Evolutionary conservation across 2,888 invertebrate species (phyloP).

Genomic region (Alentia gelatinosa): DNA sequence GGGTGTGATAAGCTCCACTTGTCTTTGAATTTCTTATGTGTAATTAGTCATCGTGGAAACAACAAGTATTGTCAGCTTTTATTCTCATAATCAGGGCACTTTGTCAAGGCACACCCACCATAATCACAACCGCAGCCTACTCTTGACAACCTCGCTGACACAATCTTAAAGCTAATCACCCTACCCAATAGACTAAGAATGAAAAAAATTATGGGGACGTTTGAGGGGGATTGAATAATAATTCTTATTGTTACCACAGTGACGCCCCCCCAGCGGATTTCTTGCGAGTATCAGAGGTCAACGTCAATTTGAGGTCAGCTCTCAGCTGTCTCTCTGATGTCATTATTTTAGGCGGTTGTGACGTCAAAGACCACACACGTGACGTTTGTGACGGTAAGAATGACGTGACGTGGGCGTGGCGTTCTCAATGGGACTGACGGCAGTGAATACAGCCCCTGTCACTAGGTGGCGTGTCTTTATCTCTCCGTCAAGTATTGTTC

Average conservation of each 20-base stretch:
- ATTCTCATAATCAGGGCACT: neutral
- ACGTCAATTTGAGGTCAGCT: neutral
- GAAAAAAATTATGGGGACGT: neutral
- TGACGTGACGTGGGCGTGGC: slow-evolving; percentile 6
- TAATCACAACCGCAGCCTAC: neutral
- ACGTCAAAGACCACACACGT: slow-evolving; percentile 29
- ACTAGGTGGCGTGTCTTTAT: slow-evolving; percentile 1
- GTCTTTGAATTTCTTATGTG: neutral
- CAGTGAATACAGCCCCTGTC: neutral
- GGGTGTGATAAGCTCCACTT: no score
- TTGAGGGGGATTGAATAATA: neutral
- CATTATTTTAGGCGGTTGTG: neutral
- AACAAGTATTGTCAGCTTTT: neutral
- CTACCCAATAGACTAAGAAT: neutral
- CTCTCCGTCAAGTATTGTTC: neutral
- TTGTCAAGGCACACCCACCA: neutral
- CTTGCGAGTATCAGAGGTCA: neutral
- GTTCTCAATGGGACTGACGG: neutral
- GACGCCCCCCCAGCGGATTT: neutral
- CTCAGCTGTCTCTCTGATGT: neutral
- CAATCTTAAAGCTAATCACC: neutral
- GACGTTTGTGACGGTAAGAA: neutral
- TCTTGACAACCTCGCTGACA: neutral
- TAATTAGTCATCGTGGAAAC: neutral
- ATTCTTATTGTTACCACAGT: neutral